Evolutionary conservation across 2,113 vertebrate genomes (phyloP).

Genomic region (Catharus bicknelli): DNA sequence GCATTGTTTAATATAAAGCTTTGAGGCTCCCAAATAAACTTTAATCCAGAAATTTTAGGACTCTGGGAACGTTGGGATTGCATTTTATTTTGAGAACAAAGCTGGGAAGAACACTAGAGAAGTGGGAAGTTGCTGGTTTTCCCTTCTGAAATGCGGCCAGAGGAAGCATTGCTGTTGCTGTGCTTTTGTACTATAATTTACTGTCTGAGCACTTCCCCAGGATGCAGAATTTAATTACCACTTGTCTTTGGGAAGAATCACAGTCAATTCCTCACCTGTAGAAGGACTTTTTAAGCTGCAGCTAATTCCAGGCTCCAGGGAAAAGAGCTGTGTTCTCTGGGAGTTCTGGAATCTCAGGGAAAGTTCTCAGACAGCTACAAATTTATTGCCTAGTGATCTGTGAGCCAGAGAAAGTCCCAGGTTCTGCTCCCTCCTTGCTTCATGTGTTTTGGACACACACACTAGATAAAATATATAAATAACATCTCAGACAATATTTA

Average conservation of each 20-base stretch:
- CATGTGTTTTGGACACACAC: neutral
- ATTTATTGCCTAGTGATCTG: neutral
- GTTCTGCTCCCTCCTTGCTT: neutral
- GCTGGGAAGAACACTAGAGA: neutral
- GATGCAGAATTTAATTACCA: constrained; percentile 2
- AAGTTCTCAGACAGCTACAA: neutral
- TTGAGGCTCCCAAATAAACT: neutral
- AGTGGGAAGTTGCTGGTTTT: neutral
- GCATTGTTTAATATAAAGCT: neutral
- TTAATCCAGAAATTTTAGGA: neutral
- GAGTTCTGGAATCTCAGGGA: neutral
- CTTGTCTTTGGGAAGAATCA: neutral
- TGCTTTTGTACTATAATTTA: neutral
- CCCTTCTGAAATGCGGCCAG: neutral
- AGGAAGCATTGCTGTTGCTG: neutral
- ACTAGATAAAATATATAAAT: neutral
- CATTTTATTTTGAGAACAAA: constrained; percentile 37
- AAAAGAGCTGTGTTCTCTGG: neutral
- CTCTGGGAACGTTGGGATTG: neutral
- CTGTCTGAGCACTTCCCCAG: neutral
- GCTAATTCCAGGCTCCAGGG: neutral
- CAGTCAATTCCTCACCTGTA: neutral
- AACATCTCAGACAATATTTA: neutral
- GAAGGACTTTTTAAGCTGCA: neutral
- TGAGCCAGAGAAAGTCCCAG: neutral